Percentiles rank a stretch among this genome's conserved stretches.
Evolutionary conservation across 2,888 invertebrate genomes (phyloP).

Genomic region (Biston betularia): DNA sequence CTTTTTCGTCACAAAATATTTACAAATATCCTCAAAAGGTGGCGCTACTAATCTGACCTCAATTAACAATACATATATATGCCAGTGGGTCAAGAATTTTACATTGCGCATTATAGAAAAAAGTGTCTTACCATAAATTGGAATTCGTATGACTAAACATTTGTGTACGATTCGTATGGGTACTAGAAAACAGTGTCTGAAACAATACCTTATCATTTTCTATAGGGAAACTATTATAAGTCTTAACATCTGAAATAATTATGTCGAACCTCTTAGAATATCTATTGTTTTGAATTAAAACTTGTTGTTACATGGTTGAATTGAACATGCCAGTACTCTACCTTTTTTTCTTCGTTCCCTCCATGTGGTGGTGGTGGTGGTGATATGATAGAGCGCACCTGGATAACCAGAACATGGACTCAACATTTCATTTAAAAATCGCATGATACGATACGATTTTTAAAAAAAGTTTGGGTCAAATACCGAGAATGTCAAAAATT

Average conservation of each 20-base stretch:
- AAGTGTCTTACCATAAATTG: conserved; percentile 2
- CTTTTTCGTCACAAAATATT: conserved; percentile 31
- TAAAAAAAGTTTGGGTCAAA: no score
- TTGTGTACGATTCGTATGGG: conserved; percentile 20
- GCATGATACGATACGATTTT: no score
- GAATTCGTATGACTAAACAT: conserved; percentile 18
- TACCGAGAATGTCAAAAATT: no score
- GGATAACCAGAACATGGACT: conserved; percentile 29
- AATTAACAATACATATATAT: conserved; percentile 22
- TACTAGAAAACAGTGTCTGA: neutral
- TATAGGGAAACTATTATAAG: no score
- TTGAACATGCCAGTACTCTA: conserved; percentile 1
- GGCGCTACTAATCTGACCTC: conserved; percentile 40
- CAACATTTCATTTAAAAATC: neutral
- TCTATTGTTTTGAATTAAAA: no score
- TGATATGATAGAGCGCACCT: conserved; percentile 47
- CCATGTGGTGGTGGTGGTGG: conserved; percentile 39
- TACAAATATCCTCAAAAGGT: conserved; percentile 44
- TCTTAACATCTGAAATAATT: no score
- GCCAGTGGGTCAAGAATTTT: conserved; percentile 37
- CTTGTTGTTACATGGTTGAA: no score
- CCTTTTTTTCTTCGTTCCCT: conserved; percentile 45
- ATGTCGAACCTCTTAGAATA: no score
- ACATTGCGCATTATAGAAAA: conserved; percentile 15
- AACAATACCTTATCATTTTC: neutral